Base-by-base conservation (phyloP, 2,888 invertebrate genomes). In the Lissonota sp. region DNA sequence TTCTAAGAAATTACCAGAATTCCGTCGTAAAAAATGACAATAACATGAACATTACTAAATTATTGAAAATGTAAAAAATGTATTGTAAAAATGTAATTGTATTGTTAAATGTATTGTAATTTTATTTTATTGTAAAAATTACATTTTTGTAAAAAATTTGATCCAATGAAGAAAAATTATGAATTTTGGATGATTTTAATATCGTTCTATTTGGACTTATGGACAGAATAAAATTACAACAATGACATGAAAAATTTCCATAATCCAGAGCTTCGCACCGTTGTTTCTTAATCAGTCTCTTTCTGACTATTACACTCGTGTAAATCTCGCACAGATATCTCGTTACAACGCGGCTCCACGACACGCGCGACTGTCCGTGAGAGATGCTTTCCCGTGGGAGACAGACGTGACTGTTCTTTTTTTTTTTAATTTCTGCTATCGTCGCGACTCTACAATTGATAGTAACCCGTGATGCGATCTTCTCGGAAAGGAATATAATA, bases 241-340 rank as follows among this genome's bases (percentile, higher is more conserved):
- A 53, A 12, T 53, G 14, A 53, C 14, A 6, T 14, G 53, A 3
- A 57, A 37, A 57, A 44, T 5, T 8, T n/a, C 6, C 5, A 57
- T 6, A 46, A 55, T 49, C 12, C n/a, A 40, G 8, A 6, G 14
- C 49, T n/a, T 40, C 10, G 39, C 10, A 39, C 8, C 51, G 51
- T 26, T 16, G 60, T 62, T 55, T 57, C 46, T 51, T 58, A 49
- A 81, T 77, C 60, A 63, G 69, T 77, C 5, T 53, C 73, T 71
- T 14, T n/a, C 37, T n/a, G n/a, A n/a, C n/a, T 46, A 10, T 72
- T 53, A 14, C 60, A 49, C 12, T 14, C 12, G 53, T 53, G 66
- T 39, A 60, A 44, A 70, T 70, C 77, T 81, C 81, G 60, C 81
- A 81, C 74, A 74, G 78, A 57, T 81, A 77, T 81, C 78, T 53